Evolutionary conservation across 92 coral and sea anemone species (phyloP).

Genomic region (Actinostola sp.): DNA sequence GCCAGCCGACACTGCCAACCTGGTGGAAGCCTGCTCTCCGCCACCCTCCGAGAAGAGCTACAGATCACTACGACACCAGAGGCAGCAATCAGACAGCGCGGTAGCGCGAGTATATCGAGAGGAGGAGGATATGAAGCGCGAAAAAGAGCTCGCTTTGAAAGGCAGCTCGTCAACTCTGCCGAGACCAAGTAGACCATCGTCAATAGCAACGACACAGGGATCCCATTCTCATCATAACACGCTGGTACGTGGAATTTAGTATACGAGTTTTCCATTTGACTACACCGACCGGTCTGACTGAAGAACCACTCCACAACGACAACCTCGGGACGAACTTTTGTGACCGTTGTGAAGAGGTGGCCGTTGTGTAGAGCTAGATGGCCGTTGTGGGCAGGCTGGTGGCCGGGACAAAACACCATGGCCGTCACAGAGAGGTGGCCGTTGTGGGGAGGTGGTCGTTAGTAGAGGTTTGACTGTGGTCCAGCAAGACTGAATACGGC

Average conservation of each 20-base stretch:
- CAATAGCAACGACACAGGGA: constrained; percentile 65
- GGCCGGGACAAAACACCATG: too few relatives aligned
- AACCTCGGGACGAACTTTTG: too few relatives aligned
- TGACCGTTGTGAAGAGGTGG: too few relatives aligned
- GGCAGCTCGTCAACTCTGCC: constrained; percentile 78
- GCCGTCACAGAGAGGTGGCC: too few relatives aligned
- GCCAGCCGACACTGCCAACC: constrained; percentile 87
- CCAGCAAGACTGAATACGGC: too few relatives aligned
- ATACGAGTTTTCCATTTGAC: too few relatives aligned
- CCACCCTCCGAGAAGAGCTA: constrained; percentile 47
- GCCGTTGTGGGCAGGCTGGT: too few relatives aligned
- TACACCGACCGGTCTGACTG: too few relatives aligned
- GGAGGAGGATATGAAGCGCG: constrained; percentile 62
- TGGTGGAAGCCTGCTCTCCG: constrained; percentile 93
- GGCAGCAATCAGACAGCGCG: constrained; percentile 86
- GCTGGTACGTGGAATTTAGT: constrained; percentile 52
- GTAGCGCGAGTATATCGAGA: constrained; percentile 54
- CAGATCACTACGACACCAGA: constrained; percentile 60
- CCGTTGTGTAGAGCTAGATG: too few relatives aligned
- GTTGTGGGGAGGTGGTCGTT: too few relatives aligned
- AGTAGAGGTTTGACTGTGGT: too few relatives aligned
- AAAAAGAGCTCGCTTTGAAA: constrained; percentile 48
- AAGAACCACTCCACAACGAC: too few relatives aligned
- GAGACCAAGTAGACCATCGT: constrained; percentile 76
- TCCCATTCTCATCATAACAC: constrained; percentile 79